phyloP scores from a whole-genome alignment of 2,797 vertebrate species.

The Chaetodon trifasciatus region DNA sequence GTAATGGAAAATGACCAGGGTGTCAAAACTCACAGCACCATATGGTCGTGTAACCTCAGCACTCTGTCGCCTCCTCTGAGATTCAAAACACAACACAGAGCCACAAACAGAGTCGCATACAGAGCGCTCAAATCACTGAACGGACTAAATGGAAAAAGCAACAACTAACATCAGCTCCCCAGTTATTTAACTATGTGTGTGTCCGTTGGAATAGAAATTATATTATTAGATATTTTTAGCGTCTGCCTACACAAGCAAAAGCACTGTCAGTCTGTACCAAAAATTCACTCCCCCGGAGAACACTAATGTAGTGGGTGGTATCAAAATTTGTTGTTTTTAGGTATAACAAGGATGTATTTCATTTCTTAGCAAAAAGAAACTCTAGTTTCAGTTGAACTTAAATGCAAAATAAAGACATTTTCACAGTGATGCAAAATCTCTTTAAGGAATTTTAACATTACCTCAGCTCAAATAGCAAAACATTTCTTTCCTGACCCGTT shows the following conservation, averaged over 20 bases:
- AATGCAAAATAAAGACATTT: not conserved
- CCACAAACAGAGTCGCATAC: not conserved
- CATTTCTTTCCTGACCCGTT: constrained; percentile 10
- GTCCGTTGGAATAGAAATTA: not conserved
- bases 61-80: not conserved
- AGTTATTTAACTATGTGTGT: not conserved
- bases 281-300: not conserved
- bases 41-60: not conserved
- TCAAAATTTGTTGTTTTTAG: not conserved
- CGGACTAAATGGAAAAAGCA: not conserved
- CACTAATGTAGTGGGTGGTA: not conserved
- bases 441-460: not conserved
- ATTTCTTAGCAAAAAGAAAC: not conserved
- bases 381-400: not conserved
- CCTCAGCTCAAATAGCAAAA: constrained; percentile 3
- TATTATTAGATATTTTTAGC: not conserved
- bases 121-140: not conserved
- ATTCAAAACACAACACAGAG: not conserved
- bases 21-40: not conserved
- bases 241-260: not conserved
- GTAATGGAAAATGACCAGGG: not conserved
- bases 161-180: not conserved
- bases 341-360: not conserved
- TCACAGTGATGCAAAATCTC: constrained; percentile 6
- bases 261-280: not conserved